Base-by-base conservation (phyloP, 1,140 invertebrate genomes). In the Yoshiicerus persimilis region DNA sequence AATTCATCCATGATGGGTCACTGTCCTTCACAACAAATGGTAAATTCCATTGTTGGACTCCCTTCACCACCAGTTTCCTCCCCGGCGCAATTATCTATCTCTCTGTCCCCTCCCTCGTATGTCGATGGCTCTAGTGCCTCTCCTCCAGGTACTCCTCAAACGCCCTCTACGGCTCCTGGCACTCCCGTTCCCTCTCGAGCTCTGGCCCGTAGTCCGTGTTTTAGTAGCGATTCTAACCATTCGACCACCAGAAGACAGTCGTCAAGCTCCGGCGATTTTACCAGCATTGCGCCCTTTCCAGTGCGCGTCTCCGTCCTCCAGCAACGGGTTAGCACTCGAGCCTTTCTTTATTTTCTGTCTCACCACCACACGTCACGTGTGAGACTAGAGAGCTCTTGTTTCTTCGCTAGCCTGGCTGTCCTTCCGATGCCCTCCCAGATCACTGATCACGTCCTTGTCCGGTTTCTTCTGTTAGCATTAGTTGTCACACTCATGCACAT, bases 301-400 rank as follows among this genome's bases (percentile, higher is more conserved):
- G 94, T 95, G 93, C 95, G 96, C 93, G 95, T 96, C 92, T 95
- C 95, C 93, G 95, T 96, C 92, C 94, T 97, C 91, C 96, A 96
- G 93, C 95, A 96, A 93, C 95, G 96, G 95, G 96, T 97, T 96
- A 96, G 96, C 88, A 87, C 70, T 86, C 87, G 88, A 90, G 84
- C 75, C 39, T 88, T 90, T 89, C 39, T 34, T 89, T 87, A 32
- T 86, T 62, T 64, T 56, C 38, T 23, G 83, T 47, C 83, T 20
- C 83, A 84, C 38, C 38, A 47, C 16, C 23, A 25, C 66, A 4
- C 47, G 47, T n/a, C n/a, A n/a, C 62, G n/a, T 66, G 13, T 38
- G 75, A 38, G 32, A 36, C 34, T 80, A 80, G 75, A 38, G 75
- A 36, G 34, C 32, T 80, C 75, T 80, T 32, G 75, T 80, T 80